Evolutionary conservation across 2,888 invertebrate genomes (phyloP).

Genomic region (Heliconius erato): DNA sequence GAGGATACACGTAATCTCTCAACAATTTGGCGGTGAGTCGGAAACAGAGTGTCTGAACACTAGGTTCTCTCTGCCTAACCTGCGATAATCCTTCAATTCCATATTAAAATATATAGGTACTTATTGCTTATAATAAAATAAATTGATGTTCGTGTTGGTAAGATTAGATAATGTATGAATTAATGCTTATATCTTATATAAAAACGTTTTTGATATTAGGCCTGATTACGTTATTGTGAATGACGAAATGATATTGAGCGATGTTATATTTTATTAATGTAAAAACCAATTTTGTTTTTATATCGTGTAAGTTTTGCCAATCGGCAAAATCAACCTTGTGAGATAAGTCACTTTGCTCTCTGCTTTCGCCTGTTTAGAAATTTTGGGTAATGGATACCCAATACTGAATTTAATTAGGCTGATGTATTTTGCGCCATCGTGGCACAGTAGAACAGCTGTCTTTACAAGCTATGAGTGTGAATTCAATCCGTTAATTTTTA

Average conservation of each 20-base stretch:
- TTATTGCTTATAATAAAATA: neutral
- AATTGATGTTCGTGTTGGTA: slow-evolving; percentile 4
- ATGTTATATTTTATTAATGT: neutral
- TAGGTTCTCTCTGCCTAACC: neutral
- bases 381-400: too few species aligned
- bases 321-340: neutral
- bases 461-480: too few species aligned
- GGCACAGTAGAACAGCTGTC: too few species aligned
- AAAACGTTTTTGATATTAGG: slow-evolving; percentile 8
- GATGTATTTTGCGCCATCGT: too few species aligned
- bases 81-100: neutral
- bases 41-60: neutral
- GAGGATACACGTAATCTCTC: neutral
- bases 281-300: neutral
- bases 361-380: too few species aligned
- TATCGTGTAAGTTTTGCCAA: neutral
- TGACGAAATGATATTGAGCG: slow-evolving; percentile 3
- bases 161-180: slow-evolving; percentile 8
- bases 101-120: neutral
- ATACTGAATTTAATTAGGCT: too few species aligned
- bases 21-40: neutral
- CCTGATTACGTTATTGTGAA: neutral
- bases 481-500: neutral
- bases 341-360: neutral
- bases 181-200: neutral